Evolutionary conservation across 2,113 vertebrate genomes (phyloP).

Genomic region (Pseudonaja textilis): DNA sequence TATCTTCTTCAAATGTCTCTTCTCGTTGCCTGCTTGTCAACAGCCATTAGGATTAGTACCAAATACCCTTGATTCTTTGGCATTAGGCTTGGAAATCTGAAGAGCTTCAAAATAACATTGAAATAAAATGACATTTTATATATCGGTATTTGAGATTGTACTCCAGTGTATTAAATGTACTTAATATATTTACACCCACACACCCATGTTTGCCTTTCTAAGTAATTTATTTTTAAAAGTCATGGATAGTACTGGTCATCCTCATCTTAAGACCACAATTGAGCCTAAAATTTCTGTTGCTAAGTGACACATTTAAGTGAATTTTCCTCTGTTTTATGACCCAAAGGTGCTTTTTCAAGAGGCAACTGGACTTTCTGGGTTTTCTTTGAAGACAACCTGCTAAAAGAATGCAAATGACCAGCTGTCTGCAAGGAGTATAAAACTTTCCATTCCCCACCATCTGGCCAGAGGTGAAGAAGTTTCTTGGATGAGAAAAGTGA

Average conservation of each 20-base stretch:
- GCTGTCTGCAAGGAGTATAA: no score
- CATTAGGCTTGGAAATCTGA: not conserved
- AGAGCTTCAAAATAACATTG: not conserved
- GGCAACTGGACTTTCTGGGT: no score
- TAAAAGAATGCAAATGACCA: no score
- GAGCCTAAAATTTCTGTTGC: not conserved
- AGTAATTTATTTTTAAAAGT: not conserved
- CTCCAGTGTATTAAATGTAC: not conserved
- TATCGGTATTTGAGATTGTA: not conserved
- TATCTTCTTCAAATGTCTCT: not conserved
- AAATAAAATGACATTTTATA: not conserved
- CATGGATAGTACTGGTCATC: not conserved
- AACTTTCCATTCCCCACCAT: no score
- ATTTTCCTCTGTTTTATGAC: not conserved
- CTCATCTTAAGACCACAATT: no score
- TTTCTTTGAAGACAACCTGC: no score
- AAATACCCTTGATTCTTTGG: not conserved
- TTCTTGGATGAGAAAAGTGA: no score
- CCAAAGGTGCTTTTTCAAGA: no score
- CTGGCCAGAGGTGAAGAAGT: no score
- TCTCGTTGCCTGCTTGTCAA: not conserved
- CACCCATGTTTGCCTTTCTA: not conserved
- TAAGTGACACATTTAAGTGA: not conserved
- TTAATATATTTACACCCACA: not conserved
- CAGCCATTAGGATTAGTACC: not conserved